Evolutionary conservation across 2,797 vertebrate genomes (phyloP).

Genomic region (Myotis findleyi): DNA sequence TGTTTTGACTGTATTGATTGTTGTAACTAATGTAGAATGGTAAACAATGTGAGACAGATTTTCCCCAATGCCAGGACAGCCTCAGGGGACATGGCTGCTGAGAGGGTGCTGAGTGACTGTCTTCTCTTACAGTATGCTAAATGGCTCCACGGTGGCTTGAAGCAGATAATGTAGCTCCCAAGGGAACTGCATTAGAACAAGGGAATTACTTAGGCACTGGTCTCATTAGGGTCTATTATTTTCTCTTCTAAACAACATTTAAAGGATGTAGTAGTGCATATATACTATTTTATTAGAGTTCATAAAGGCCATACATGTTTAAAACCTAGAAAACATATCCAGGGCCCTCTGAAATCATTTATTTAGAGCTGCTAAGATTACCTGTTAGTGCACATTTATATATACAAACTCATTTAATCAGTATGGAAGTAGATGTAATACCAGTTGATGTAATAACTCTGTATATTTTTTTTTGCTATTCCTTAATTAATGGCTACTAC

Average conservation of each 20-base stretch:
- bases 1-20: not conserved
- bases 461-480: not conserved
- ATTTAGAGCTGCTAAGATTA: not conserved
- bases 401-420: not conserved
- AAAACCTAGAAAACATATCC: slow-evolving; percentile 33
- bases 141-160: slow-evolving; percentile 5
- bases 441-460: not conserved
- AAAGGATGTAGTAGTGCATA: not conserved
- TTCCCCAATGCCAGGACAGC: not conserved
- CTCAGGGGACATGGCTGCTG: not conserved
- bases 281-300: not conserved
- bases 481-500: not conserved
- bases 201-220: slow-evolving; percentile 7
- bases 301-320: not conserved
- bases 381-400: not conserved
- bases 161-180: slow-evolving; percentile 3
- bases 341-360: not conserved
- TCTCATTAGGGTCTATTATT: slow-evolving; percentile 58
- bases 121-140: slow-evolving; percentile 39
- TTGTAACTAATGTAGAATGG: not conserved
- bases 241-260: slow-evolving; percentile 23
- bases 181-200: not conserved
- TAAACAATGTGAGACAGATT: slow-evolving; percentile 48
- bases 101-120: slow-evolving; percentile 34
- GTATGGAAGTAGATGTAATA: not conserved